Conservation (phyloP, 2,888 invertebrate genomes). For the Epinotia nisella region DNA sequence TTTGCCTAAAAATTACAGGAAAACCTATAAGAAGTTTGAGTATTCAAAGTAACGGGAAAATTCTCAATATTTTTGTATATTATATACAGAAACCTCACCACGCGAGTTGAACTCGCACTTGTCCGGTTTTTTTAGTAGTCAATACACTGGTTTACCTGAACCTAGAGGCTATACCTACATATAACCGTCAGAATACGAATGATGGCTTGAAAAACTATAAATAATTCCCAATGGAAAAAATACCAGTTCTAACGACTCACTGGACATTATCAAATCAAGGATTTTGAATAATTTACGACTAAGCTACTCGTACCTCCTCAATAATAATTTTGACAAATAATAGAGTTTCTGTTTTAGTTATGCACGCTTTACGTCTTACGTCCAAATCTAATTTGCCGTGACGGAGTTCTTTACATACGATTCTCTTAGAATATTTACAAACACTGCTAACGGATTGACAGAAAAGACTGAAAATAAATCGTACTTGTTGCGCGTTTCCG, state of each 20-base stretch:
- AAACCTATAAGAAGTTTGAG: too few relatives aligned
- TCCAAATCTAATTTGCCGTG: conserved; percentile 62
- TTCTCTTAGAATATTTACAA: conserved; percentile 56
- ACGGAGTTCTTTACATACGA: conserved; percentile 69
- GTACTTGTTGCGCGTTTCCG: conserved; percentile 71
- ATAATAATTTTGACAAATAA: conserved; percentile 40
- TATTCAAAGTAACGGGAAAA: too few relatives aligned
- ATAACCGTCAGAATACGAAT: neutral
- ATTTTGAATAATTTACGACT: conserved; percentile 40
- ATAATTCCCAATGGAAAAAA: conserved; percentile 10
- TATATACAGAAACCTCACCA: too few relatives aligned
- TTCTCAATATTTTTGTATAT: too few relatives aligned
- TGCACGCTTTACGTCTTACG: conserved; percentile 53
- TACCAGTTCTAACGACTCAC: conserved; percentile 27
- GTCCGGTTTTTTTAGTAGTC: conserved; percentile 27
- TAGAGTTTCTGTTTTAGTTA: conserved; percentile 47
- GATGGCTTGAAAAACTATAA: neutral
- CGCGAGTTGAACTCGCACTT: too few relatives aligned
- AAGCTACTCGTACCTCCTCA: conserved; percentile 32
- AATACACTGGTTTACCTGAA: neutral
- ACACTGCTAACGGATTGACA: conserved; percentile 47
- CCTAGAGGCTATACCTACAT: neutral
- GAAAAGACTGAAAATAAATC: conserved; percentile 59
- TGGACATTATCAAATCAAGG: conserved; percentile 40
- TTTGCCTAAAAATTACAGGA: too few relatives aligned